phyloP scores from a whole-genome alignment of 2,113 vertebrate species.

The Myotis lucifugus region DNA sequence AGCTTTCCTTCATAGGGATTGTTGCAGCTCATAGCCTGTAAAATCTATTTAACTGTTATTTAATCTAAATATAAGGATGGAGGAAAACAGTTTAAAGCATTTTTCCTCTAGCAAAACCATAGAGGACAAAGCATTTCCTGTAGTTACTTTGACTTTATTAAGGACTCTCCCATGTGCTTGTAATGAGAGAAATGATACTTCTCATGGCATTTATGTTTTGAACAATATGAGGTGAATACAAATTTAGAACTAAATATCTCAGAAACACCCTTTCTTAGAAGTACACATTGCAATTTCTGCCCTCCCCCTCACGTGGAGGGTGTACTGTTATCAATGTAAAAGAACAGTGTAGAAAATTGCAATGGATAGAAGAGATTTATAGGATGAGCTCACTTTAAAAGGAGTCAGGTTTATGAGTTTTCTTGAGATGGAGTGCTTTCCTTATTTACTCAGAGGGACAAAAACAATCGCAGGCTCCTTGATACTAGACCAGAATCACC shows the following conservation, averaged over 20 bases:
- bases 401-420: slow-evolving; percentile 70
- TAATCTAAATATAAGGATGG: background rate
- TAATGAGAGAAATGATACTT: background rate
- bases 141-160: slow-evolving; percentile 35
- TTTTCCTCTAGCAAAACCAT: background rate
- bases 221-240: slow-evolving; percentile 9
- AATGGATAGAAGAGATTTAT: slow-evolving; percentile 68
- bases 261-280: slow-evolving; percentile 49
- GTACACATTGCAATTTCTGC: background rate
- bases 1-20: background rate
- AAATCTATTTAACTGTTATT: slow-evolving; percentile 14
- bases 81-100: slow-evolving; percentile 6
- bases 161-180: background rate
- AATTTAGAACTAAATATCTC: slow-evolving; percentile 24
- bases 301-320: background rate
- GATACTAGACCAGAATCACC: slow-evolving; percentile 14
- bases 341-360: slow-evolving; percentile 36
- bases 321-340: slow-evolving; percentile 28
- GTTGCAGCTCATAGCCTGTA: background rate
- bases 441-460: slow-evolving; percentile 69
- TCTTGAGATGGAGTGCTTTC: slow-evolving; percentile 46
- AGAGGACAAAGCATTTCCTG: background rate
- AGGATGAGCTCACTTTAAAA: slow-evolving; percentile 69
- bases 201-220: background rate
- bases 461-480: slow-evolving; percentile 7